A percentile compares a stretch with the other conserved stretches of the same genome.
Evolutionary conservation across 2,797 vertebrate genomes (phyloP).

Genomic region (Bucorvus abyssinicus): DNA sequence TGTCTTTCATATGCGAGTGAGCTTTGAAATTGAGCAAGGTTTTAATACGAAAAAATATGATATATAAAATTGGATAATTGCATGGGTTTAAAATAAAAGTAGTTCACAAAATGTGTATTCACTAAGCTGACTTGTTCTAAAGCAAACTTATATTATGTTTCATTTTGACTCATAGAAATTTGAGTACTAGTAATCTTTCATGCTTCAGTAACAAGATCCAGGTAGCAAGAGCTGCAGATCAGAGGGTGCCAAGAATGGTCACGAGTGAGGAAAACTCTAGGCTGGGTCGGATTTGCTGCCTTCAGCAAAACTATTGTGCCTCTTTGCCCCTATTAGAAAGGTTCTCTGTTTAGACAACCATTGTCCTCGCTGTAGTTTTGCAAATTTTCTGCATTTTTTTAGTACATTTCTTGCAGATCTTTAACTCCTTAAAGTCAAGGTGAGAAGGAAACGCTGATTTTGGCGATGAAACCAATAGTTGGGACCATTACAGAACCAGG

Average conservation of each 20-base stretch:
- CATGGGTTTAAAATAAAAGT: constrained; percentile 11
- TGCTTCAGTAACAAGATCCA: constrained; percentile 30
- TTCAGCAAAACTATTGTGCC: constrained; percentile 31
- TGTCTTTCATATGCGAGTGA: neutral
- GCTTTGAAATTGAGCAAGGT: neutral
- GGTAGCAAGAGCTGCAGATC: constrained; percentile 29
- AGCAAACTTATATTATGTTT: neutral
- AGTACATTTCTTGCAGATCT: neutral
- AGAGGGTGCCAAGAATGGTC: constrained; percentile 28
- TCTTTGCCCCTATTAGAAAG: neutral
- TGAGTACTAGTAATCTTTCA: constrained; percentile 29
- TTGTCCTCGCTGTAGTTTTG: neutral
- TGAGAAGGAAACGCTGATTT: neutral
- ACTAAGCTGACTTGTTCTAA: constrained; percentile 26
- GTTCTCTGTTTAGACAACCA: neutral
- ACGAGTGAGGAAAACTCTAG: neutral
- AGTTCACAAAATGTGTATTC: neutral
- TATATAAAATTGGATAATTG: constrained; percentile 26
- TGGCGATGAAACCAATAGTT: neutral
- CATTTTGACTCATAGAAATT: constrained; percentile 44
- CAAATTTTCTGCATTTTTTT: neutral
- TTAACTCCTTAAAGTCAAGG: neutral
- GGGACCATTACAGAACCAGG: neutral
- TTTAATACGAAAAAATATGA: neutral
- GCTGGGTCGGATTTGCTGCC: constrained; percentile 13